Percentiles rank a stretch among this genome's conserved stretches.
Conservation (phyloP, 2,113 vertebrate species). For the Clarias batrachus region DNA sequence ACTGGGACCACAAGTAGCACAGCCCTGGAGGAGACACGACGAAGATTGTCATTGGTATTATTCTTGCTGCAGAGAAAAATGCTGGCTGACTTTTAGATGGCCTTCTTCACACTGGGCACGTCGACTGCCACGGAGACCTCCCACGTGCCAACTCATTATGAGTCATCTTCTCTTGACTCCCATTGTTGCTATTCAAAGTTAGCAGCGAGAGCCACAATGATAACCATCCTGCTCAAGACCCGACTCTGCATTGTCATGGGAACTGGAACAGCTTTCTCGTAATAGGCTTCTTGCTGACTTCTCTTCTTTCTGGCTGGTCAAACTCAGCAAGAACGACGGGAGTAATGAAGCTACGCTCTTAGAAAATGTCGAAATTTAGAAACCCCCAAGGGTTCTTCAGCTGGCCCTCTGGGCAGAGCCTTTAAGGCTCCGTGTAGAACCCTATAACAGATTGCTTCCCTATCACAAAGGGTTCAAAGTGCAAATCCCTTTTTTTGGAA, state of each 20-base stretch:
- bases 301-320: slow-evolving; percentile 13
- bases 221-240: slow-evolving; percentile 21
- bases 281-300: slow-evolving; percentile 35
- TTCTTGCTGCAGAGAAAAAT: not conserved
- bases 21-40: not conserved
- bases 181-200: slow-evolving; percentile 32
- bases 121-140: slow-evolving; percentile 15
- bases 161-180: slow-evolving; percentile 20
- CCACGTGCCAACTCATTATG: slow-evolving; percentile 18
- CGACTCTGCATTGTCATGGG: slow-evolving; percentile 27
- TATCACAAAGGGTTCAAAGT: slow-evolving; percentile 4
- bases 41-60: not conserved
- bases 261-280: slow-evolving; percentile 24
- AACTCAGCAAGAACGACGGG: not conserved
- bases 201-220: slow-evolving; percentile 15
- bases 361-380: slow-evolving; percentile 12
- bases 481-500: slow-evolving; percentile 6
- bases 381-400: slow-evolving; percentile 19
- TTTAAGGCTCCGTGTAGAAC: not conserved
- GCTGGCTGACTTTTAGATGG: not conserved
- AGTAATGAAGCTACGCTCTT: slow-evolving; percentile 22
- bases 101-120: not conserved
- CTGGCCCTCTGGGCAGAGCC: slow-evolving; percentile 1
- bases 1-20: not conserved
- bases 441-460: not conserved